Percentiles rank a stretch among this genome's conserved stretches.
Evolutionary conservation across 2,797 vertebrate species (phyloP).

Genomic region (Ficedula albicollis): DNA sequence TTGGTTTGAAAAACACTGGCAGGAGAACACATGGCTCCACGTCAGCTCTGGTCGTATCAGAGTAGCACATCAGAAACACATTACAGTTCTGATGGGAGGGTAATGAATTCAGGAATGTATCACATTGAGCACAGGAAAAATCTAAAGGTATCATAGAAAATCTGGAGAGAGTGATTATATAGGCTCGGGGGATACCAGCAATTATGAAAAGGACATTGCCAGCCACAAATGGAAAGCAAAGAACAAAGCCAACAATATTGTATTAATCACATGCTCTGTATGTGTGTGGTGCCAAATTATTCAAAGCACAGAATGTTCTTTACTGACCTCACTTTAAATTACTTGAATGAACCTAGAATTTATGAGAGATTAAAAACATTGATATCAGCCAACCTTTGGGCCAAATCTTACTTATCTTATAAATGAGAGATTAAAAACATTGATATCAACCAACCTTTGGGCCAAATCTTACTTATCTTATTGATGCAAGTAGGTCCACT

Average conservation of each 20-base stretch:
- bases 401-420: constrained; percentile 65
- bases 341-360: constrained; percentile 38
- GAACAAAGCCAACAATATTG: constrained; percentile 69
- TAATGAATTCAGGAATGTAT: neutral
- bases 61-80: neutral
- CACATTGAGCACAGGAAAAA: neutral
- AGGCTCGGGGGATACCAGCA: constrained; percentile 37
- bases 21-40: neutral
- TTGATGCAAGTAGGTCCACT: constrained; percentile 57
- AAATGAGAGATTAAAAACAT: constrained; percentile 59
- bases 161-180: constrained; percentile 36
- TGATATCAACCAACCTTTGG: constrained; percentile 50
- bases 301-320: constrained; percentile 65
- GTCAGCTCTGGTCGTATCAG: neutral
- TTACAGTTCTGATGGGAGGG: neutral
- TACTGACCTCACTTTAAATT: constrained; percentile 51
- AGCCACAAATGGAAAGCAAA: constrained; percentile 59
- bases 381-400: constrained; percentile 51
- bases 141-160: neutral
- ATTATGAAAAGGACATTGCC: constrained; percentile 52
- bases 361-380: constrained; percentile 58
- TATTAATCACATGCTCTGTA: constrained; percentile 70
- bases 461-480: constrained; percentile 65
- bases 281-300: constrained; percentile 17
- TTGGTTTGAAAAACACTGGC: neutral